These are phyloP conservation scores for Mycetomoellerius zeteki DNA, from an alignment of 1,140 invertebrate species.

Conservation along the genomic window DNA sequence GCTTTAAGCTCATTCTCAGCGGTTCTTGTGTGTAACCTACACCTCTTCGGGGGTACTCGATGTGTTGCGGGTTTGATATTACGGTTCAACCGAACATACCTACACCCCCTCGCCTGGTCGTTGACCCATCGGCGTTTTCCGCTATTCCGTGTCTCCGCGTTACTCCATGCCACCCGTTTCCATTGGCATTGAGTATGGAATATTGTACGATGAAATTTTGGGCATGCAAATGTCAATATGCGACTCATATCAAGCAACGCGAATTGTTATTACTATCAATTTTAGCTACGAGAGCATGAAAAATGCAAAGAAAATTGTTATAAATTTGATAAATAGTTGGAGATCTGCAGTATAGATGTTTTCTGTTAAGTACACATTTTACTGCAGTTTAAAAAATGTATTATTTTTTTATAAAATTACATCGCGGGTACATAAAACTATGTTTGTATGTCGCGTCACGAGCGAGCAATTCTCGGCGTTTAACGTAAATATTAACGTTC, in stretches of 20 bases:
- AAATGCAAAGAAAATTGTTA: not conserved
- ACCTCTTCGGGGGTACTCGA: constrained; percentile 67
- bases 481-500: constrained; percentile 58
- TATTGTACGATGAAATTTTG: constrained; percentile 28
- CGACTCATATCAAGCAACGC: not conserved
- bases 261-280: constrained; percentile 14
- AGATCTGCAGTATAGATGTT: not conserved
- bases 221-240: constrained; percentile 12
- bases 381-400: not conserved
- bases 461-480: constrained; percentile 19
- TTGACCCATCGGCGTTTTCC: constrained; percentile 56
- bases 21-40: constrained; percentile 59
- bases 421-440: not conserved
- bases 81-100: constrained; percentile 66
- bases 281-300: not conserved
- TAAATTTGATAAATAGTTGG: not conserved
- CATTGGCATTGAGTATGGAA: not conserved
- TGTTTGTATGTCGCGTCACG: not conserved
- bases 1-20: constrained; percentile 58
- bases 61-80: constrained; percentile 78
- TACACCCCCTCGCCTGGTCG: constrained; percentile 33
- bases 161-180: constrained; percentile 27
- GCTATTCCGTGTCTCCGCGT: constrained; percentile 56
- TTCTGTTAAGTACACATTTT: not conserved
- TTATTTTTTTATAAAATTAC: not conserved